A percentile compares a stretch with the other conserved stretches of the same genome.
These are phyloP conservation scores for Tetragonisca angustula DNA, from an alignment of 2,888 invertebrate species.

Conservation along the genomic window DNA sequence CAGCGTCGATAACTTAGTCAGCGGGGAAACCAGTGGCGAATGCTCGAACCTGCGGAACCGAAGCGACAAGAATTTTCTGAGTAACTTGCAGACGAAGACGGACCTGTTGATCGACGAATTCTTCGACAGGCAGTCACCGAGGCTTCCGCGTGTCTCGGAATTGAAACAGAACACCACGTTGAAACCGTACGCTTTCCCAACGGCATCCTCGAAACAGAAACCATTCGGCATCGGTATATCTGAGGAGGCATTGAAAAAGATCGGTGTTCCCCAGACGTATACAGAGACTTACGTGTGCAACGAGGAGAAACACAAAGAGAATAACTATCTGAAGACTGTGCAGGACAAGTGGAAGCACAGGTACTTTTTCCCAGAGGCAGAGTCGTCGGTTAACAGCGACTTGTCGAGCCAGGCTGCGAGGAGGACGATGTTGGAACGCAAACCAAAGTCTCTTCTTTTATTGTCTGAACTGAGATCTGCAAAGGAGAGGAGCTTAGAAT, in stretches of 20 bases:
- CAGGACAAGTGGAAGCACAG: conserved; percentile 49
- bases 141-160: conserved; percentile 42
- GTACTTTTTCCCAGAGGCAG: conserved; percentile 27
- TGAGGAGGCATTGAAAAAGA: conserved; percentile 29
- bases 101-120: conserved; percentile 70
- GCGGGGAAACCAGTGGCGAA: not conserved
- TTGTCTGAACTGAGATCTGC: conserved; percentile 22
- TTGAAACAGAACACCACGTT: conserved; percentile 61
- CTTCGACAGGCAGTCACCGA: conserved; percentile 57
- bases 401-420: not conserved
- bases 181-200: conserved; percentile 64
- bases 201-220: conserved; percentile 13
- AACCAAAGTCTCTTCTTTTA: conserved; percentile 36
- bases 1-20: not conserved
- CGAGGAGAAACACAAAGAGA: conserved; percentile 28
- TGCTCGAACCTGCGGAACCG: not conserved
- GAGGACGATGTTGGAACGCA: conserved; percentile 47
- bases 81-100: conserved; percentile 63
- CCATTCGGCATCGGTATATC: not conserved
- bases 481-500: not conserved
- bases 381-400: not conserved
- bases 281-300: conserved; percentile 26
- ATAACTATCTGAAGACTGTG: conserved; percentile 5
- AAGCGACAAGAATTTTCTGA: conserved; percentile 43
- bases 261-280: conserved; percentile 32